Evolutionary conservation across 2,888 invertebrate genomes (phyloP).

Genomic region (Sminthurinus aureus): DNA sequence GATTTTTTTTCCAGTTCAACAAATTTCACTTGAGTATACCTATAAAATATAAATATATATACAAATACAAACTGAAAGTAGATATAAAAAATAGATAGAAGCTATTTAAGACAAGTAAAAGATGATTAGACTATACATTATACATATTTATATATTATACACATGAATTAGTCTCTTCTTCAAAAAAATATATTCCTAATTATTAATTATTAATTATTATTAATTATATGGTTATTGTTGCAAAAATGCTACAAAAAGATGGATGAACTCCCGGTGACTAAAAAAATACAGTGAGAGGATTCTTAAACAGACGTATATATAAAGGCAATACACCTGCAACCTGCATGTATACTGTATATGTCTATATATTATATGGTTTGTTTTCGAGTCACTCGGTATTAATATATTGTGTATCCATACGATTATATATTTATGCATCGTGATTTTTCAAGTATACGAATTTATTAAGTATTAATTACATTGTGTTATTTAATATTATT

Average conservation of each 20-base stretch:
- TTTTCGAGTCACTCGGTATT: no score
- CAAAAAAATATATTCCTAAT: conserved; percentile 35
- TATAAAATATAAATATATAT: neutral
- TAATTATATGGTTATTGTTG: neutral
- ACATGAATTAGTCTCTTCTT: conserved; percentile 26
- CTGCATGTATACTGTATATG: no score
- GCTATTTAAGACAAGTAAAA: neutral
- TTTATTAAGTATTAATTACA: conserved; percentile 35
- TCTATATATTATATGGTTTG: no score
- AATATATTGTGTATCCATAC: no score
- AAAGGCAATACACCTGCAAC: no score
- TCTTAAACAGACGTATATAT: no score
- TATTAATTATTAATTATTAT: neutral
- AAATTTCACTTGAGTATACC: neutral
- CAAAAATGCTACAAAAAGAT: no score
- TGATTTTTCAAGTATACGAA: conserved; percentile 40
- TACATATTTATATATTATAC: conserved; percentile 13
- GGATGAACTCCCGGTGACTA: no score
- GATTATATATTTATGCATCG: neutral
- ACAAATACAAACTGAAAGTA: neutral
- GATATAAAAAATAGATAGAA: neutral
- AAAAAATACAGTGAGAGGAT: no score
- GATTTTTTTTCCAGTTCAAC: neutral
- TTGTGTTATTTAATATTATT: conserved; percentile 1
- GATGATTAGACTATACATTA: neutral